Evolutionary conservation across 2,888 invertebrate genomes (phyloP).

Genomic region (Ormyrus labotus): DNA sequence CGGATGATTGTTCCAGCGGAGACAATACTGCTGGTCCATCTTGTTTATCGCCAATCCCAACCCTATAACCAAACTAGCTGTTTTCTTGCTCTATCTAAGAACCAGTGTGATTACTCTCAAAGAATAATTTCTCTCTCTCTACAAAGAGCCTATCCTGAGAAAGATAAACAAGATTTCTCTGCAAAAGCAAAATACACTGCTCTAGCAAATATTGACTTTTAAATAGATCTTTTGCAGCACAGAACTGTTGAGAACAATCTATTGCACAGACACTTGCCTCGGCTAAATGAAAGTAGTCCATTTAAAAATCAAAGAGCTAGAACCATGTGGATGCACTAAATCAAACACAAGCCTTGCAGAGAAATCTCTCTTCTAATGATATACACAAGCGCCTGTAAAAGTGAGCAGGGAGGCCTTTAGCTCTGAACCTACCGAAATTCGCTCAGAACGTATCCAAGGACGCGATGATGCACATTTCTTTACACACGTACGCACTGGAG

Average conservation of each 20-base stretch:
- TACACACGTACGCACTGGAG: too few relatives aligned
- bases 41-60: conserved; percentile 75
- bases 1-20: conserved; percentile 96
- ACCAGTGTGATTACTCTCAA: conserved; percentile 46
- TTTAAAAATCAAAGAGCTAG: conserved; percentile 7
- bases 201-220: not conserved
- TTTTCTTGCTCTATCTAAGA: conserved; percentile 34
- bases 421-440: not conserved
- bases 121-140: conserved; percentile 4
- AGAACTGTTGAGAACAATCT: not conserved
- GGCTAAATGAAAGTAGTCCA: not conserved
- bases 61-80: conserved; percentile 67
- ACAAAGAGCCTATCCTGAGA: not conserved
- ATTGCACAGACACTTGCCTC: not conserved
- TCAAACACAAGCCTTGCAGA: not conserved
- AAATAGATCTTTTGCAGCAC: not conserved
- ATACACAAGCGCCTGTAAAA: conserved; percentile 21
- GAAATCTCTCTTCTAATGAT: not conserved
- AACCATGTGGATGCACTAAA: conserved; percentile 13
- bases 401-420: not conserved
- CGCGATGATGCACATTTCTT: not conserved
- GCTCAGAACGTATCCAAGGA: conserved; percentile 25
- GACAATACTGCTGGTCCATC: conserved; percentile 92
- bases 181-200: not conserved
- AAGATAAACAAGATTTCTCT: conserved; percentile 35